Evolutionary conservation across 2,797 vertebrate genomes (phyloP), one percentile per base, ranked within the genome.

Genomic region (Borostomias antarcticus): DNA sequence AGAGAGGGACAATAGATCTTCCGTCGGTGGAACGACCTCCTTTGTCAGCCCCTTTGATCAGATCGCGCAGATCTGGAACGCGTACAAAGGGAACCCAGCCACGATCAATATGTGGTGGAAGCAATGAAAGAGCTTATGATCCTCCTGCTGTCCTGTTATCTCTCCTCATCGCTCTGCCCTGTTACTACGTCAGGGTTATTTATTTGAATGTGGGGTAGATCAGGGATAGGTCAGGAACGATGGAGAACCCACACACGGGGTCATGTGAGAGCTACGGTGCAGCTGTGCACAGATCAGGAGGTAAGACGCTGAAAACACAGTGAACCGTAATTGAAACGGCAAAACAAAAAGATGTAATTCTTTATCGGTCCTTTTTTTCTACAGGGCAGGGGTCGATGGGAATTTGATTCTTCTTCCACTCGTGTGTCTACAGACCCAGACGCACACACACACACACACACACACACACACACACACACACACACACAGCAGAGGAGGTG

Each of bases 1-100:
- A 13, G 25, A 58, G 35, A 68, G 62, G 9, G 68, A 65, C 63
- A 54, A 73, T 33, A 64, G 35, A 62, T 70, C 30, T 61, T 61
- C 68, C 15, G n/a, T 64, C 68, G 47, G 79, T 45, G 35, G 69
- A 72, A 67, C 65, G 0, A 74, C 53, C 68, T 70, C 21, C 25
- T 70, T 53, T 61, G 64, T 76, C 28, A 45, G n/a, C 15, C 23
- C 52, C 50, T 74, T 62, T 35, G 32, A 69, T 43, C 57, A 28
- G 26, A 67, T 43, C 53, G 56, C 62, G 5, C 23, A 1, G 19
- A 57, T 69, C 61, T 58, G 62, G 15, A 66, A 21, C 19, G 45
- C 53, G 37, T 6, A 25, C 51, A 66, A 57, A 62, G 4, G 28
- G 10, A 13, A 0, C 6, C 28, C 23, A 17, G 48, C 25, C 50